Evolutionary conservation across 1,140 invertebrate genomes (phyloP), one percentile per base, ranked within the genome.

Genomic region (Drosophila carrolli): DNA sequence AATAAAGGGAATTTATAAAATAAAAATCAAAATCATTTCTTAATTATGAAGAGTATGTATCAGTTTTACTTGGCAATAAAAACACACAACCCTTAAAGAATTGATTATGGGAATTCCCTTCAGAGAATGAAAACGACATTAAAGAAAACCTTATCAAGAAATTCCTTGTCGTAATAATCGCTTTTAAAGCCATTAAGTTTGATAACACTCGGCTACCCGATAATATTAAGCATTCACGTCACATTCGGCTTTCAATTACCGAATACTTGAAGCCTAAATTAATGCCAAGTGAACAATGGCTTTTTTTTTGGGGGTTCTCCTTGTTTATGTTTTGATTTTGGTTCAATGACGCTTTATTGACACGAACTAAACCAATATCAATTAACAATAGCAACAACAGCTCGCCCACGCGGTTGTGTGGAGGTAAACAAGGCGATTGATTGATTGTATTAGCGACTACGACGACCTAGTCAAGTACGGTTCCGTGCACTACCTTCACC

Each of bases 401-500:
- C 35, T 50, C 75, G 62, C 78, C 80, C 75, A 78, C 82, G 53
- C 50, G 65, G 59, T 61, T 65, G 58, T 50, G 62, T 80, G 62
- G 51, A 38, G 60, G 75, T 57, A 78, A 82, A 82, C 82, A 85
- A 85, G 75, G 63, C 78, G 48, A 72, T 58, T 81, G 68, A 81
- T 72, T 81, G 75, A 78, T 78, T 86, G 74, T 86, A 78, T 78
- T 77, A 50, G 78, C 74, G 47, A 44, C 53, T 59, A 71, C 47
- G 70, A 56, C 67, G 65, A 53, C 82, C 78, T 57, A 86, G 78
- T 82, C 78, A 78, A 85, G 78, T 78, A 84, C 81, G 66, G 50
- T 47, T 47, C 67, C 65, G 67, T 70, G 66, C 67, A 57, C 53
- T 72, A 56, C 75, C 76, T 78, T 78, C 75, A 60, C 67, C 76